Conservation (phyloP, 1,140 invertebrate species). For the Ceratoteleas bidentatus region DNA sequence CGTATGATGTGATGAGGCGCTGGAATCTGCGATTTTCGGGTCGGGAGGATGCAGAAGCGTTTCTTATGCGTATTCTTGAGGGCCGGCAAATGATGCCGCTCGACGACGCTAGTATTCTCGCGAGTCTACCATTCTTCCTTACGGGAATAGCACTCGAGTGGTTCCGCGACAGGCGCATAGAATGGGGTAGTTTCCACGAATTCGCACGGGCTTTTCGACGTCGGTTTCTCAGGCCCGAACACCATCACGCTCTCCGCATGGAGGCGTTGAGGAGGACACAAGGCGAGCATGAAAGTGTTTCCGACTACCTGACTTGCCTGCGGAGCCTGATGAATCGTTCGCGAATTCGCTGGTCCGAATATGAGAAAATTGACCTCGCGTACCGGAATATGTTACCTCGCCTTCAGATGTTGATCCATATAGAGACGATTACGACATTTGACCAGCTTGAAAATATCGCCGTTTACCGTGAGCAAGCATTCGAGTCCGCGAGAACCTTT, state of each 20-base stretch:
- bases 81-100: constrained; percentile 1
- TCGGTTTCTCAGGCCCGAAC: constrained; percentile 22
- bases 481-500: neutral
- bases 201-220: neutral
- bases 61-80: neutral
- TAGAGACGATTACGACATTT: neutral
- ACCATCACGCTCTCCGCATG: constrained; percentile 19
- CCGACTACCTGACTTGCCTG: constrained; percentile 47
- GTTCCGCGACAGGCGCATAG: constrained; percentile 1
- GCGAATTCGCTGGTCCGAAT: constrained; percentile 19
- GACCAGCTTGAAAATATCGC: constrained; percentile 27
- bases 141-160: constrained; percentile 3
- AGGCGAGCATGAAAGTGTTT: constrained; percentile 29
- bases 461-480: neutral
- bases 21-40: constrained; percentile 8
- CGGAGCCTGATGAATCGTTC: constrained; percentile 31
- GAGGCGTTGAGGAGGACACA: constrained; percentile 39
- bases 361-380: constrained; percentile 31
- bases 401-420: constrained; percentile 20
- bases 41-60: neutral
- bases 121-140: neutral
- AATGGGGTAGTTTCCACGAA: neutral
- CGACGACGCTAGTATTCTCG: neutral
- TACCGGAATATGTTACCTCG: constrained; percentile 47
- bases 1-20: constrained; percentile 4